Conservation (phyloP, 2,888 invertebrate species). For the Eretmocerus hayati region DNA sequence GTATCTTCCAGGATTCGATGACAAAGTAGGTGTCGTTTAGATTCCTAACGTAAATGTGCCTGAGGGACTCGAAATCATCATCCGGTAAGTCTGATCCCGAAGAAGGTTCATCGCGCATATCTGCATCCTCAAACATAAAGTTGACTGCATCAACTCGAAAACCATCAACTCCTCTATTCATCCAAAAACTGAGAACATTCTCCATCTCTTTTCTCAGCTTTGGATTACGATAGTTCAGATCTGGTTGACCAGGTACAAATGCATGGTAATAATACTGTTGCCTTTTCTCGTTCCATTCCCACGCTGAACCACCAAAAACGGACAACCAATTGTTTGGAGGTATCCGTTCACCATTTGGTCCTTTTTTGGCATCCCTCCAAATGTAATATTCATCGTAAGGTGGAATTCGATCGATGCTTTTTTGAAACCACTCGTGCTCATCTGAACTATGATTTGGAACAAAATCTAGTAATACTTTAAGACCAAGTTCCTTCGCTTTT, state of each 20-base stretch:
- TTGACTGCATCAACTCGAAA: conserved; percentile 52
- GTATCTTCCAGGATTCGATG: conserved; percentile 51
- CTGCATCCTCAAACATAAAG: conserved; percentile 33
- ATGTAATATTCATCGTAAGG: conserved; percentile 66
- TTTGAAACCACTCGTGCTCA: conserved; percentile 71
- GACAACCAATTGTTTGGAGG: conserved; percentile 51
- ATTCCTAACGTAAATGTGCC: conserved; percentile 42
- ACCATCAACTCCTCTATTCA: conserved; percentile 54
- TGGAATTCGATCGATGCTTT: conserved; percentile 55
- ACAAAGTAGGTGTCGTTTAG: conserved; percentile 40
- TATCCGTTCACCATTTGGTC: conserved; percentile 27
- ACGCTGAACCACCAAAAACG: conserved; percentile 51
- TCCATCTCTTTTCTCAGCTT: conserved; percentile 49
- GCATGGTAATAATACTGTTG: conserved; percentile 58
- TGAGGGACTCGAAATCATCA: conserved; percentile 34
- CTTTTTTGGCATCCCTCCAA: conserved; percentile 57
- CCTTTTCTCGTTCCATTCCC: conserved; percentile 53
- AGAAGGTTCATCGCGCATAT: conserved; percentile 35
- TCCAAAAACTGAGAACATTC: conserved; percentile 51
- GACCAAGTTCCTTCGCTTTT: conserved; percentile 50
- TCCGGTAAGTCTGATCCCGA: conserved; percentile 23
- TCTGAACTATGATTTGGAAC: conserved; percentile 61
- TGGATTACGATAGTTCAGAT: conserved; percentile 56
- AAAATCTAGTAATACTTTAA: conserved; percentile 41
- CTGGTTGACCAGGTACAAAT: conserved; percentile 55